Conservation (phyloP, 2,888 invertebrate genomes). For the Polietes domitor region DNA sequence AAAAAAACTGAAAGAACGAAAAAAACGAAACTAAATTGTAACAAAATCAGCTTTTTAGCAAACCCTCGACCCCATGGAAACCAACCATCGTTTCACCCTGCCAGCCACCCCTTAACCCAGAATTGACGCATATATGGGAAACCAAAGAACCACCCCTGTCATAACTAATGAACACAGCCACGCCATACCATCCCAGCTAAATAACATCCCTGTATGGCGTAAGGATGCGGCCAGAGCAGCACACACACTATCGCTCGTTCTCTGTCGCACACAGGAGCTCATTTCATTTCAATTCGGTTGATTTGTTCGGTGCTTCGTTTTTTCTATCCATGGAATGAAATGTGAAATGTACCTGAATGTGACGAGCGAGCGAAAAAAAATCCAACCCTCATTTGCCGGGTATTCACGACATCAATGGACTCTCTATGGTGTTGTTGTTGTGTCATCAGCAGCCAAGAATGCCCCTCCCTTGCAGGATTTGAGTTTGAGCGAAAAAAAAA, state of each 20-base stretch:
- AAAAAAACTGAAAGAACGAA: background rate
- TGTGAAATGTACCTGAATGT: conserved; percentile 55
- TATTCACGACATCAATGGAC: conserved; percentile 30
- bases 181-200: background rate
- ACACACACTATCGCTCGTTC: background rate
- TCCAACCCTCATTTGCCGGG: conserved; percentile 53
- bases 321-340: too few relatives aligned
- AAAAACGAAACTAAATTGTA: conserved; percentile 24
- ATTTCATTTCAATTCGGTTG: background rate
- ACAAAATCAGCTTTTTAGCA: conserved; percentile 29
- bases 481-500: too few relatives aligned
- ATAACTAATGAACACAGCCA: conserved; percentile 8
- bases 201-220: conserved; percentile 40
- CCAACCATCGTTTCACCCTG: background rate
- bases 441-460: background rate
- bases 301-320: too few relatives aligned
- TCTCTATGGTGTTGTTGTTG: conserved; percentile 9
- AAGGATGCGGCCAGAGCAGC: background rate
- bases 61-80: background rate
- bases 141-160: conserved; percentile 19
- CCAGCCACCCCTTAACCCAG: background rate
- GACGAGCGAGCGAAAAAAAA: conserved; percentile 22
- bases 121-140: background rate
- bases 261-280: conserved; percentile 6
- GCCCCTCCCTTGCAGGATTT: background rate